phyloP scores from a whole-genome alignment of 2,888 invertebrate genomes.

The Pteria penguin region DNA sequence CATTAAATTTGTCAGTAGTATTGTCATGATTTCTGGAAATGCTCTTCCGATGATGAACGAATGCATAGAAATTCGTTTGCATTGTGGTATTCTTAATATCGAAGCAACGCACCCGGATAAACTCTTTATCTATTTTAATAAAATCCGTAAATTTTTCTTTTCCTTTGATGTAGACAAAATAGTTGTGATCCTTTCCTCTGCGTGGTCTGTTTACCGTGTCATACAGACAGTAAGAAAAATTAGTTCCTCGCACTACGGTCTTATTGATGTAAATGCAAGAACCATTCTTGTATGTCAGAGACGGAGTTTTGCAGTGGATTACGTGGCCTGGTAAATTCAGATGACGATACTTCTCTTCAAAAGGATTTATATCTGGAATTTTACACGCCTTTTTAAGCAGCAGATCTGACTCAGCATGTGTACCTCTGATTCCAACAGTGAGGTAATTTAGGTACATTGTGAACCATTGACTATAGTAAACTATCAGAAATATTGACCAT shows the following conservation, averaged over 20 bases:
- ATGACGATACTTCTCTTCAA: slow-evolving; percentile 61
- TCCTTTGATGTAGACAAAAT: slow-evolving; percentile 45
- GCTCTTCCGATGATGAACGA: slow-evolving; percentile 62
- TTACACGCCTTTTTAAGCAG: slow-evolving; percentile 70
- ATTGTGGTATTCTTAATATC: slow-evolving; percentile 60
- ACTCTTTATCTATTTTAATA: slow-evolving; percentile 62
- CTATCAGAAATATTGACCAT: too few relatives aligned
- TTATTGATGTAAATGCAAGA: slow-evolving; percentile 45
- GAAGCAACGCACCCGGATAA: slow-evolving; percentile 72
- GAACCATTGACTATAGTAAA: too few relatives aligned
- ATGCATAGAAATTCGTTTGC: slow-evolving; percentile 74
- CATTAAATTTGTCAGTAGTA: slow-evolving; percentile 84
- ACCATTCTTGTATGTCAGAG: slow-evolving; percentile 69
- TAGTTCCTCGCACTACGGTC: slow-evolving; percentile 41
- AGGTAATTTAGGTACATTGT: too few relatives aligned
- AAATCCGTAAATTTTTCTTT: slow-evolving; percentile 46
- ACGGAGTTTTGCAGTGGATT: slow-evolving; percentile 55
- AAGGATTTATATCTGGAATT: slow-evolving; percentile 75
- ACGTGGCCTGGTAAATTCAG: slow-evolving; percentile 54
- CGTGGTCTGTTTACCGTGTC: slow-evolving; percentile 57
- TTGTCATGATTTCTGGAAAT: slow-evolving; percentile 37
- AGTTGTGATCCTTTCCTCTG: slow-evolving; percentile 44
- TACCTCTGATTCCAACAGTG: too few relatives aligned
- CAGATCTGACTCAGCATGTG: too few relatives aligned
- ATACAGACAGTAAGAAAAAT: slow-evolving; percentile 70